Base-by-base conservation (phyloP, 2,888 invertebrate genomes). In the Diabrotica balteata region DNA sequence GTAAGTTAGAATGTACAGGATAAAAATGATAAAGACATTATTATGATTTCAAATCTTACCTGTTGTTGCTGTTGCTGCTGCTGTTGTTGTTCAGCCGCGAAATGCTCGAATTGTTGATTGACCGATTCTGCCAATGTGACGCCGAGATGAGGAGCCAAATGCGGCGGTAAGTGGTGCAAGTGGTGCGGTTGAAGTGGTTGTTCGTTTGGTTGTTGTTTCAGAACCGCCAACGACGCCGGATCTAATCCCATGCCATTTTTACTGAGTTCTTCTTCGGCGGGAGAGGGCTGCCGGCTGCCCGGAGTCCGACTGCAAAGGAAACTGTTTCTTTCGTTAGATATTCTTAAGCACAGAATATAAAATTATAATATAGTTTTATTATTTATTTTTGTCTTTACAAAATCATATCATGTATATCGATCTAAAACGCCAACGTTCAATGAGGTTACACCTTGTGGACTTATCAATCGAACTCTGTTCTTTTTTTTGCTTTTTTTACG, bases 271-370 rank as follows among this genome's bases (percentile, higher is more conserved):
- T 93, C 93, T 84, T 95, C 95, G 11, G 94, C 94, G 59, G 96
- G 96, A 53, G 96, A 96, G 71, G 95, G 95, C 85, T 96, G 96
- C 79, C 95, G 90, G 79, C 96, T 95, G 63, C 95, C 94, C 51
- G 94, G 94, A 74, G 94, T 94, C 78, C 95, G 93, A 84, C 94
- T 94, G 86, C 62, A 87, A 86, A 72, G 70, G 63, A 74, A 74
- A 72, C 73, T 73, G 51, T 32, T 17, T n/a, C 17, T 17, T 17
- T 17, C 17, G 17, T 17, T 17, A 17, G 17, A 17, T 17, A 17
- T 17, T 17, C 17, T 17, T 17, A 17, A 17, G 17, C 32, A 32
- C 1, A 32, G 32, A 32, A 60, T 62, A 61, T 45, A 8, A 17
- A 44, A 11, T 7, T 43, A 32, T 32, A 32, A 4, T 32, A 32